Percentiles rank a stretch among this genome's conserved stretches.
These are phyloP conservation scores for Shinisaurus crocodilurus DNA, from an alignment of 2,113 vertebrate genomes.

Conservation along the genomic window DNA sequence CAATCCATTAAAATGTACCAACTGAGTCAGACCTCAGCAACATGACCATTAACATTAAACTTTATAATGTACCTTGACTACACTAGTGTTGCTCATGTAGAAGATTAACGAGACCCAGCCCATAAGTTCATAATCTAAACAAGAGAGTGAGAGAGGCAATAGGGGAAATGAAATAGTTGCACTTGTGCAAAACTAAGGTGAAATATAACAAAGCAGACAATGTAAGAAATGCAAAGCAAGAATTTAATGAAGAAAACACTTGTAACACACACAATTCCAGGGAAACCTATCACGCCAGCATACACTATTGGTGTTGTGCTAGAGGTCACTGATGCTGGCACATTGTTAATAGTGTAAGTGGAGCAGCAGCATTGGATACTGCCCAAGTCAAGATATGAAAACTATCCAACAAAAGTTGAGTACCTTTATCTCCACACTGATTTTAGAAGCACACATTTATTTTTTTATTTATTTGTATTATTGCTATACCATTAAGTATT, in stretches of 20 bases:
- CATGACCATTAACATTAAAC: background rate
- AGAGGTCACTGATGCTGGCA: no score
- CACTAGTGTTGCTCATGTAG: background rate
- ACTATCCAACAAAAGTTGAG: background rate
- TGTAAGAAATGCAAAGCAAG: background rate
- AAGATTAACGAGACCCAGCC: background rate
- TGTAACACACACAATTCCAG: background rate
- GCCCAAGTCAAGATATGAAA: no score
- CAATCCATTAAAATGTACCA: background rate
- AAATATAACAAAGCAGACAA: background rate
- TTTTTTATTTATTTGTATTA: no score
- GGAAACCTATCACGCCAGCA: no score
- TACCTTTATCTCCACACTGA: no score
- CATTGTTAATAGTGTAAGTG: no score
- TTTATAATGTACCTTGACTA: background rate
- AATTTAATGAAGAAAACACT: background rate
- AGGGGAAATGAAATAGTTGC: background rate
- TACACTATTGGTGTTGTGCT: no score
- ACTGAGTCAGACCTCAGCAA: background rate
- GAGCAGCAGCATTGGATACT: no score
- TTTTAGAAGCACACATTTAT: background rate
- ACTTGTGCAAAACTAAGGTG: background rate
- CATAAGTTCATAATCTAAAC: background rate
- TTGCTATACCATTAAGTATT: no score
- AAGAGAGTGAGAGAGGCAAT: background rate